Evolutionary conservation across 2,797 vertebrate species (phyloP).

Genomic region (Oreochromis mossambicus): DNA sequence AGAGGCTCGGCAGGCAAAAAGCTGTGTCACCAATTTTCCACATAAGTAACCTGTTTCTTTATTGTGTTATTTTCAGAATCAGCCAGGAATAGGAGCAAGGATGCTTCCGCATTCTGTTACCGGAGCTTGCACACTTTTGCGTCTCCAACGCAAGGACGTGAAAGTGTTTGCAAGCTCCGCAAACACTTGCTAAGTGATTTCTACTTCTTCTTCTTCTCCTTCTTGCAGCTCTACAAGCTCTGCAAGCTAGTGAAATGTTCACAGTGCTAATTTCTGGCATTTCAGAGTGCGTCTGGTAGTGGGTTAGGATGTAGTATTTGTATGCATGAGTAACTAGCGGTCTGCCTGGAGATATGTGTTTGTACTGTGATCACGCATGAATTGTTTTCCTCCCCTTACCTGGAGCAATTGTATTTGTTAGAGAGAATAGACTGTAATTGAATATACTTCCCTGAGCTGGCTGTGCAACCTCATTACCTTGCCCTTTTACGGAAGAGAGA

Average conservation of each 20-base stretch:
- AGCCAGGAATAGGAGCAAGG: neutral
- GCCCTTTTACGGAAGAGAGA: constrained; percentile 3
- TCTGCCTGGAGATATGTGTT: neutral
- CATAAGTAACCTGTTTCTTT: neutral
- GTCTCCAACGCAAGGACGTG: neutral
- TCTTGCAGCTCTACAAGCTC: neutral
- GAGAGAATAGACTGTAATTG: constrained; percentile 39
- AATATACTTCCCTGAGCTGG: constrained; percentile 35
- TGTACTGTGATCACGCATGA: constrained; percentile 1
- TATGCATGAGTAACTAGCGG: neutral
- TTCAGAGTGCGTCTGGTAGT: neutral
- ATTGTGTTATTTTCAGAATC: neutral
- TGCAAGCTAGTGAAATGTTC: neutral
- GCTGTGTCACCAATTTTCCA: neutral
- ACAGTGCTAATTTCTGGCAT: neutral
- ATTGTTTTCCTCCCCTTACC: neutral
- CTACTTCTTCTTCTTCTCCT: neutral
- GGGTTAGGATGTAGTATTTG: neutral
- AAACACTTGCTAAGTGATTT: neutral
- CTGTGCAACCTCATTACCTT: constrained; percentile 46
- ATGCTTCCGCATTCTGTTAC: neutral
- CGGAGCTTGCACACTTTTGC: neutral
- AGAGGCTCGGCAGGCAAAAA: neutral
- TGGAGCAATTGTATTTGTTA: constrained; percentile 19
- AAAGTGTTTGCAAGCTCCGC: neutral